Base-by-base conservation (phyloP, 2,113 vertebrate genomes). In the Elephas maximus region DNA sequence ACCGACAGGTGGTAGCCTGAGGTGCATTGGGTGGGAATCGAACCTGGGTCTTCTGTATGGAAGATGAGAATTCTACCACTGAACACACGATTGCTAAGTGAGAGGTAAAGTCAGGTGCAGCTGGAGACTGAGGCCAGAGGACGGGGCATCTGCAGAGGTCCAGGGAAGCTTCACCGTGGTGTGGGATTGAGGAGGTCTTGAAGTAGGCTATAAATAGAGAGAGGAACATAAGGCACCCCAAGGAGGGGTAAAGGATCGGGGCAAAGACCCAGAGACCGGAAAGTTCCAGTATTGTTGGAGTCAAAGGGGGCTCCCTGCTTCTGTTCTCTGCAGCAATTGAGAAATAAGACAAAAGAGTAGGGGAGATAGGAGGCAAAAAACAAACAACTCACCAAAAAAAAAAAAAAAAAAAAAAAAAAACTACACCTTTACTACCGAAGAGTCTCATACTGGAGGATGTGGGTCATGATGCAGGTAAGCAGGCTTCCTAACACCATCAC, bases 181-280 rank as follows among this genome's bases (percentile, higher is more conserved):
- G 33, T 8, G 11, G 12, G 33, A 45, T 63, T 23, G 26, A 85
- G 63, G 48, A 85, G 74, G 90, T 95, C 97, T 94, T 94, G 86
- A 53, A 81, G 33, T 21, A 80, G 8, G 17, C 1, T 30, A 80
- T 7, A 81, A 33, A 44, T 3, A 5, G 45, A 77, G 18, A 17
- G 41, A 62, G 11, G 1, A 0, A 7, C 60, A 24, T 5, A 8
- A 17, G 41, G 51, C 9, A 1, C 4, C 51, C 67, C 80, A n/a
- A 12, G 33, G 30, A 74, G 9, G 5, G 74, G 28, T 5, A 3
- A 15, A 51, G 6, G 21, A 21, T 9, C 8, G 45, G n/a, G 20
- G 26, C 33, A 20, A 33, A 69, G 87, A 51, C 0, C 6, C 41
- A 65, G 80, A 81, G 45, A 60, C 79, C 77, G n/a, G 1, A 7